Evolutionary conservation across 1,140 invertebrate genomes (phyloP).

Genomic region (Lepidurus arcticus): DNA sequence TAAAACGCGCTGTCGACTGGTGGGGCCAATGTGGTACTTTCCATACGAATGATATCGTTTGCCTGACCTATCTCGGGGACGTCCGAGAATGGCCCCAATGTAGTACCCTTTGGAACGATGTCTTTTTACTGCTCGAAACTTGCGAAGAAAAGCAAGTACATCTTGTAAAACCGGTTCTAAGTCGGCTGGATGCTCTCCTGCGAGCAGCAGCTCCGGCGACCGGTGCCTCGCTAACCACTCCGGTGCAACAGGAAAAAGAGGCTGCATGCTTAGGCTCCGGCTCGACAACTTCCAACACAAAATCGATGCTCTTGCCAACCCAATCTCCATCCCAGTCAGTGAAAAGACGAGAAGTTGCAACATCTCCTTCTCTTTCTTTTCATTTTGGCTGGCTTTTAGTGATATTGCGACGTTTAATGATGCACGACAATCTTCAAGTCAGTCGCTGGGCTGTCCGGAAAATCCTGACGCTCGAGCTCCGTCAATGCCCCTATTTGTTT

Average conservation of each 20-base stretch:
- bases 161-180: constrained; percentile 51
- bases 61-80: neutral
- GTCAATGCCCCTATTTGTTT: constrained; percentile 10
- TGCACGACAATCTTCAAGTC: constrained; percentile 34
- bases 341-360: constrained; percentile 8
- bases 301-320: neutral
- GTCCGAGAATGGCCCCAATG: constrained; percentile 16
- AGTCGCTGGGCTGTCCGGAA: constrained; percentile 33
- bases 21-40: constrained; percentile 2
- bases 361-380: neutral
- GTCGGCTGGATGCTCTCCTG: constrained; percentile 42
- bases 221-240: constrained; percentile 29
- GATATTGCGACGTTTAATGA: constrained; percentile 32
- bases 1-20: constrained; percentile 30
- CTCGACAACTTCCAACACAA: neutral
- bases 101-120: constrained; percentile 42
- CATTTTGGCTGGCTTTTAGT: constrained; percentile 30
- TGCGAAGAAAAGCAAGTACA: constrained; percentile 59
- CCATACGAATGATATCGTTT: neutral
- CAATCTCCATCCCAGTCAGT: neutral
- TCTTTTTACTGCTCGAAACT: constrained; percentile 50
- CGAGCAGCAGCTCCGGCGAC: neutral
- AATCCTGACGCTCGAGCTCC: constrained; percentile 19
- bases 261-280: too few species aligned
- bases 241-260: neutral